Evolutionary conservation across 2,113 vertebrate genomes (phyloP).

Genomic region (Hassar affinis): DNA sequence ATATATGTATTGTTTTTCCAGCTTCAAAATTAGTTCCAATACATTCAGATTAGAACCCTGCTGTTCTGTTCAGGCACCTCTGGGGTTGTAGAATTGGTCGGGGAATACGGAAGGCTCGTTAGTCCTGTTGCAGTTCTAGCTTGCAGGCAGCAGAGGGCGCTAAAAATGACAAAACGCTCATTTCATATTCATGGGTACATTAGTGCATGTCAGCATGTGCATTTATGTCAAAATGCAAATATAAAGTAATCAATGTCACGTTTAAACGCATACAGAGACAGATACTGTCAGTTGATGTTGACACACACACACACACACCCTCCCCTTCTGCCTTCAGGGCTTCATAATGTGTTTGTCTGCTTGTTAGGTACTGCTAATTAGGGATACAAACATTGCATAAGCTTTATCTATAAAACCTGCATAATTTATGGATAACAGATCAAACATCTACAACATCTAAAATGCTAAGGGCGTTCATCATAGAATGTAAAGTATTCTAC

Average conservation of each 20-base stretch:
- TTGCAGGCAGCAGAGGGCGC: neutral
- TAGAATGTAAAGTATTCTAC: neutral
- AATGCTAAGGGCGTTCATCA: neutral
- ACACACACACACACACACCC: slow-evolving; percentile 1
- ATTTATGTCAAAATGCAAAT: neutral
- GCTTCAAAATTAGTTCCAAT: no score
- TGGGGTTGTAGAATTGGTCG: neutral
- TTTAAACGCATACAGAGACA: neutral
- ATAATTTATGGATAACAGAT: neutral
- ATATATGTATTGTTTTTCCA: no score
- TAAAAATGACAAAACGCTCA: neutral
- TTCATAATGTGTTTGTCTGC: neutral
- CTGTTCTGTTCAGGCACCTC: neutral
- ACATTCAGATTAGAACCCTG: no score
- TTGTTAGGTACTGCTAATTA: neutral
- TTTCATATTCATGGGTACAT: neutral
- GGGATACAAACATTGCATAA: neutral
- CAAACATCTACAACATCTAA: neutral
- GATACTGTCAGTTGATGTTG: neutral
- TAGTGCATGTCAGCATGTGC: neutral
- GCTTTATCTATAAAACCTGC: neutral
- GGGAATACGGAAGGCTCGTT: neutral
- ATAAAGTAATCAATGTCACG: neutral
- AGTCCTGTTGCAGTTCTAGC: neutral
- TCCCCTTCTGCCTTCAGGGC: neutral